A percentile compares a stretch with the other conserved stretches of the same genome.
phyloP scores from a whole-genome alignment of 2,888 invertebrate species.

The Lymantria dispar region DNA sequence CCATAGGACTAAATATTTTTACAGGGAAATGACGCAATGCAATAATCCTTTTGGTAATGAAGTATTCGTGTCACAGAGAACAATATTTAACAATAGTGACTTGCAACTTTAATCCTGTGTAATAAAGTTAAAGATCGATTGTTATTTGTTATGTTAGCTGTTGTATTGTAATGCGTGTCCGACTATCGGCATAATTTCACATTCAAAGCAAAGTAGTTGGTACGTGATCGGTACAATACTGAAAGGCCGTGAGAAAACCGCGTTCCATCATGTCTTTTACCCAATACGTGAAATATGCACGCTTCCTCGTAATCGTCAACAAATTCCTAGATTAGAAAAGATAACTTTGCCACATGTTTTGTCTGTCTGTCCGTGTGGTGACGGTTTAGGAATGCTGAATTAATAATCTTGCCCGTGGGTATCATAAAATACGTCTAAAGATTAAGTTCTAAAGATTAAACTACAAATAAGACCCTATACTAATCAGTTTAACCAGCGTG shows the following conservation, averaged over 20 bases:
- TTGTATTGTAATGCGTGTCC: conserved; percentile 33
- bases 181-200: conserved; percentile 61
- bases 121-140: conserved; percentile 26
- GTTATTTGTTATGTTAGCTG: conserved; percentile 7
- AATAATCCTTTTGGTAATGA: conserved; percentile 46
- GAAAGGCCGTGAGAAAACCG: conserved; percentile 68
- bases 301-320: background rate
- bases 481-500: too few species aligned
- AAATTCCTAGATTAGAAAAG: background rate
- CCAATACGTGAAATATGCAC: conserved; percentile 39
- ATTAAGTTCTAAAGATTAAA: too few species aligned
- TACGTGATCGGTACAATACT: conserved; percentile 48
- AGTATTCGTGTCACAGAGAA: conserved; percentile 44
- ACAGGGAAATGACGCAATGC: conserved; percentile 39
- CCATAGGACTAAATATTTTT: conserved; percentile 33
- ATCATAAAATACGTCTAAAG: too few species aligned
- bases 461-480: too few species aligned
- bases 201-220: conserved; percentile 49
- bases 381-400: too few species aligned
- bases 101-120: background rate
- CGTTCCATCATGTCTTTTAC: conserved; percentile 49
- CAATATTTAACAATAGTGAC: conserved; percentile 3
- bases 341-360: background rate
- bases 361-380: too few species aligned
- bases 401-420: too few species aligned